Percentiles rank a stretch among this genome's conserved stretches.
These are phyloP conservation scores for Agriopis marginaria DNA, from an alignment of 2,888 invertebrate genomes.

Conservation along the genomic window DNA sequence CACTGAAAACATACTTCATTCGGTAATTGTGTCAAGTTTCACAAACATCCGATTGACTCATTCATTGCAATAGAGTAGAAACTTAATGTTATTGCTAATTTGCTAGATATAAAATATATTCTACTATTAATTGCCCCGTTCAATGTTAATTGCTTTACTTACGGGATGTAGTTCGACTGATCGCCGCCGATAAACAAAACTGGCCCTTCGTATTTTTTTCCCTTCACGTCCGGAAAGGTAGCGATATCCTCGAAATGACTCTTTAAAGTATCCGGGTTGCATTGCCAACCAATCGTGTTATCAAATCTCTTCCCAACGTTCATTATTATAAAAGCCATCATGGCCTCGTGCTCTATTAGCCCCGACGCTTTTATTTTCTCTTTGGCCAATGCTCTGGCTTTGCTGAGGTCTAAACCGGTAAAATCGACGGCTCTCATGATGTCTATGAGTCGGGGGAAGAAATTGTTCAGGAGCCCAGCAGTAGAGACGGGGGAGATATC, in stretches of 20 bases:
- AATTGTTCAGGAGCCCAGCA: constrained; percentile 78
- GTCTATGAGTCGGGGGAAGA: constrained; percentile 82
- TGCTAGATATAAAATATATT: not conserved
- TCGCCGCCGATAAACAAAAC: constrained; percentile 71
- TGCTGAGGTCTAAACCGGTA: constrained; percentile 81
- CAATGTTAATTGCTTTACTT: constrained; percentile 48
- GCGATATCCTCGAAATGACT: constrained; percentile 57
- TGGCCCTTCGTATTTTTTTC: constrained; percentile 59
- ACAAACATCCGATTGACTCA: not conserved
- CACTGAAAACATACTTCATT: not conserved
- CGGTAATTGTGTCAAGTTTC: not conserved
- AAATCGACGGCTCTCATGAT: constrained; percentile 87
- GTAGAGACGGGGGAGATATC: constrained; percentile 89
- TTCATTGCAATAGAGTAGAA: not conserved
- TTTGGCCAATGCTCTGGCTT: constrained; percentile 84
- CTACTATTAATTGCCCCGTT: not conserved
- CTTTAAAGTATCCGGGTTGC: constrained; percentile 60
- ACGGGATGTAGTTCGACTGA: constrained; percentile 68
- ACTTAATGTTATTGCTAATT: constrained; percentile 2
- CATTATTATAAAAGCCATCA: constrained; percentile 62
- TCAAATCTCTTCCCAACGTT: constrained; percentile 58
- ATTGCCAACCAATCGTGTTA: constrained; percentile 64
- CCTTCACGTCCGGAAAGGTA: constrained; percentile 61
- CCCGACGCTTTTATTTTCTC: constrained; percentile 54
- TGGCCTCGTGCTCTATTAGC: constrained; percentile 48